Conservation (phyloP, 2,113 vertebrate species). For the Phylloscopus trochilus region DNA sequence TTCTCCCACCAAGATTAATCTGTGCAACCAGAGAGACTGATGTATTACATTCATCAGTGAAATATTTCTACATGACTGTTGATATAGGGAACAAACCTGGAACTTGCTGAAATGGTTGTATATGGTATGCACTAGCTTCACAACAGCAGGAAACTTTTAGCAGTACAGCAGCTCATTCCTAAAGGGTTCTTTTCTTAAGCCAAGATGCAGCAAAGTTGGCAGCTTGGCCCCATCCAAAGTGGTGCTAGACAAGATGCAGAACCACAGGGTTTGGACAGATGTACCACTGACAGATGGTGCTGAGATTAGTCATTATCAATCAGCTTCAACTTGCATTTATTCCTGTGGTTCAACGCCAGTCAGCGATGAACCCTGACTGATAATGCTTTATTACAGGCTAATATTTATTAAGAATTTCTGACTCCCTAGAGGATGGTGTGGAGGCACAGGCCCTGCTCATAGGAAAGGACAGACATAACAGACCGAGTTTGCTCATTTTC, state of each 20-base stretch:
- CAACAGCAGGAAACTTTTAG: constrained; percentile 43
- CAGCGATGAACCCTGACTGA: neutral
- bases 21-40: neutral
- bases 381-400: neutral
- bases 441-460: neutral
- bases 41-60: neutral
- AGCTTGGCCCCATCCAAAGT: neutral
- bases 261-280: constrained; percentile 49
- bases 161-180: neutral
- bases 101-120: constrained; percentile 6
- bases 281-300: constrained; percentile 44
- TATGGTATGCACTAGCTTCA: neutral
- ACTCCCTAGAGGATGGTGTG: neutral
- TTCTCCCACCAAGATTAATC: constrained; percentile 31
- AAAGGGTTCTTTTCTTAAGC: constrained; percentile 16
- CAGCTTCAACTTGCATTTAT: constrained; percentile 31
- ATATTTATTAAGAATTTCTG: constrained; percentile 7
- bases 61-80: constrained; percentile 6
- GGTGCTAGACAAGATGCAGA: constrained; percentile 54
- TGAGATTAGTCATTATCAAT: constrained; percentile 54
- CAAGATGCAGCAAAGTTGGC: constrained; percentile 32
- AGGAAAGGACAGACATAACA: neutral
- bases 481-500: neutral
- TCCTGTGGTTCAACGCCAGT: constrained; percentile 18
- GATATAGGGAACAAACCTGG: constrained; percentile 18